A percentile compares a stretch with the other conserved stretches of the same genome.
These are phyloP conservation scores for Scaptomyza parva DNA, from an alignment of 2,888 invertebrate species.

Conservation along the genomic window DNA sequence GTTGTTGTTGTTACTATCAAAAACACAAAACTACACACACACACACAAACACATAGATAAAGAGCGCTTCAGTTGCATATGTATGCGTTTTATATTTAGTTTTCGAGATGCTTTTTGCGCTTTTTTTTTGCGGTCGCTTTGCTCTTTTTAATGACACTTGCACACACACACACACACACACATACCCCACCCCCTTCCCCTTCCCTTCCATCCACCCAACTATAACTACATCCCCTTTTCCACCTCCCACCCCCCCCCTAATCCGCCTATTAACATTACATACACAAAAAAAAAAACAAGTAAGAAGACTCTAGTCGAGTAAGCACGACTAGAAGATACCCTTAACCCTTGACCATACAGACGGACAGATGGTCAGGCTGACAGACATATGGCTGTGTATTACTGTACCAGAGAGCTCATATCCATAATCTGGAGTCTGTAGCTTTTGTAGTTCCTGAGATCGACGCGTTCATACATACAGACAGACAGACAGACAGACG, in stretches of 20 bases:
- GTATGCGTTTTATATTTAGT: constrained; percentile 56
- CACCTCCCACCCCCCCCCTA: no score
- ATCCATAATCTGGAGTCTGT: no score
- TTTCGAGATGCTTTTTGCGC: constrained; percentile 72
- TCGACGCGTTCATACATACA: no score
- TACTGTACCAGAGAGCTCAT: no score
- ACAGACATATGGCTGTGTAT: no score
- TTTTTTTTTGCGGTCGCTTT: constrained; percentile 81
- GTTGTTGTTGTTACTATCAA: constrained; percentile 28
- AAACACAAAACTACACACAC: constrained; percentile 6
- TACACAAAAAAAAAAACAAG: constrained; percentile 12
- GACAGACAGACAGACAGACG: no score
- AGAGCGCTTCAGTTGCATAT: constrained; percentile 41
- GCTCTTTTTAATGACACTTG: constrained; percentile 78
- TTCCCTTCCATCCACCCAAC: neutral
- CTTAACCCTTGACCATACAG: no score
- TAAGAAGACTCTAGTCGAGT: no score
- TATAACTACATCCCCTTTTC: no score
- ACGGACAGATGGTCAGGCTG: no score
- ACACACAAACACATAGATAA: constrained; percentile 14
- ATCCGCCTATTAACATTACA: constrained; percentile 58
- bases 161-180: constrained; percentile 34
- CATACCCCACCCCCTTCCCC: constrained; percentile 4
- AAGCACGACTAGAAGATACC: no score
- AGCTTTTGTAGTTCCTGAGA: no score